Evolutionary conservation across 2,797 vertebrate species (phyloP).

Genomic region (Furcifer pardalis): DNA sequence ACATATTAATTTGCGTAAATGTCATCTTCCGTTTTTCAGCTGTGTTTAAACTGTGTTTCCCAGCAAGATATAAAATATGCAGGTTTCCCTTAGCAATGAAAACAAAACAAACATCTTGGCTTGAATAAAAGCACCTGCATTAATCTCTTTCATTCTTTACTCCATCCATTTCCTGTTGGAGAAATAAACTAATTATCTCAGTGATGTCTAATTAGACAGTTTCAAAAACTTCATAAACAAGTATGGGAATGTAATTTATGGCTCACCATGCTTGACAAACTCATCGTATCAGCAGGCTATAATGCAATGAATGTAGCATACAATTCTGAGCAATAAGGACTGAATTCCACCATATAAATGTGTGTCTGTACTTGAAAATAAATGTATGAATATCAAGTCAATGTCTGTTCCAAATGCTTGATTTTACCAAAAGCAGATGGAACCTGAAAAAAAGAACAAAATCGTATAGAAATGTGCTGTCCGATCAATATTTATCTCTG

Average conservation of each 20-base stretch:
- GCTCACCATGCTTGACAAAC: background rate
- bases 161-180: background rate
- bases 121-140: conserved; percentile 17
- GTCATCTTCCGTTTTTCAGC: background rate
- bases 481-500: background rate
- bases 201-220: conserved; percentile 18
- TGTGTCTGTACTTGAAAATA: background rate
- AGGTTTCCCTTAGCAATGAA: background rate
- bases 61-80: background rate
- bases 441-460: background rate
- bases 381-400: background rate
- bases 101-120: background rate
- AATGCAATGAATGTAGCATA: conserved; percentile 1
- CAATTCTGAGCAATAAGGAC: background rate
- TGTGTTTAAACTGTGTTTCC: background rate
- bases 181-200: conserved; percentile 10
- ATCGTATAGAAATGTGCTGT: background rate
- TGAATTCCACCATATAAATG: background rate
- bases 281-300: background rate
- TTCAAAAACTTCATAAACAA: conserved; percentile 21
- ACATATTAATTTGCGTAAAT: background rate
- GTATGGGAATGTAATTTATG: conserved; percentile 14
- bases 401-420: background rate
- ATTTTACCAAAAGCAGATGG: background rate
- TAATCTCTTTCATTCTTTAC: background rate